Conservation (phyloP, 2,888 invertebrate genomes). For the Pristionchus japonicus region DNA sequence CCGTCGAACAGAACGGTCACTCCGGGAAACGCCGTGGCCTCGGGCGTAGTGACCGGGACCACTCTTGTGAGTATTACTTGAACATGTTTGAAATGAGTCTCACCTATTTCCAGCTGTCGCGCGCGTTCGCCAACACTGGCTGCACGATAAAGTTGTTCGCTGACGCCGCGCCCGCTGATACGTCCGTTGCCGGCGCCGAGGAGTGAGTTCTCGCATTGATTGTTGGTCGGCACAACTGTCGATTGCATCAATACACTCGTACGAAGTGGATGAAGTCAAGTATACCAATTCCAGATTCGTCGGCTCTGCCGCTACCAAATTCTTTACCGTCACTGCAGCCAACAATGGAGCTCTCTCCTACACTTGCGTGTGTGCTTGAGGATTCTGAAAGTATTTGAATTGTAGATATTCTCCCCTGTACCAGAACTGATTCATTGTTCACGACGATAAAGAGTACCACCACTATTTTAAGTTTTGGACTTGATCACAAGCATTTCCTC, state of each 20-base stretch:
- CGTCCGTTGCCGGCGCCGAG: too few relatives aligned
- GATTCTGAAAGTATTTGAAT: background rate
- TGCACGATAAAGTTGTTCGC: conserved; percentile 7
- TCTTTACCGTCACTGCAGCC: background rate
- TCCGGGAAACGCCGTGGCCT: background rate
- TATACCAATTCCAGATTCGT: background rate
- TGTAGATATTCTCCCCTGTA: too few relatives aligned
- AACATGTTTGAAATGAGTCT: too few relatives aligned
- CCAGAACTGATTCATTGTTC: too few relatives aligned
- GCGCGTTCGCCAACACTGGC: background rate
- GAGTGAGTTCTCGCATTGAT: too few relatives aligned
- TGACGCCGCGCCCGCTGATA: background rate
- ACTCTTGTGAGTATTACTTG: background rate
- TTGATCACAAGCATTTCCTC: too few relatives aligned
- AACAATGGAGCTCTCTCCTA: background rate
- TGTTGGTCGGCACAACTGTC: too few relatives aligned
- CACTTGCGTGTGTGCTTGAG: background rate
- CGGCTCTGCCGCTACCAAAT: background rate
- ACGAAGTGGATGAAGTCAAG: background rate
- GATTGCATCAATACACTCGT: too few relatives aligned
- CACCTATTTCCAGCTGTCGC: background rate
- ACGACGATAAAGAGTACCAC: too few relatives aligned
- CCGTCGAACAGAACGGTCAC: background rate
- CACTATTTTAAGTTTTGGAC: too few relatives aligned
- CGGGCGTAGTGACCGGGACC: background rate